phyloP scores from a whole-genome alignment of 1,140 invertebrate genomes.

The Leptopilina boulardi region DNA sequence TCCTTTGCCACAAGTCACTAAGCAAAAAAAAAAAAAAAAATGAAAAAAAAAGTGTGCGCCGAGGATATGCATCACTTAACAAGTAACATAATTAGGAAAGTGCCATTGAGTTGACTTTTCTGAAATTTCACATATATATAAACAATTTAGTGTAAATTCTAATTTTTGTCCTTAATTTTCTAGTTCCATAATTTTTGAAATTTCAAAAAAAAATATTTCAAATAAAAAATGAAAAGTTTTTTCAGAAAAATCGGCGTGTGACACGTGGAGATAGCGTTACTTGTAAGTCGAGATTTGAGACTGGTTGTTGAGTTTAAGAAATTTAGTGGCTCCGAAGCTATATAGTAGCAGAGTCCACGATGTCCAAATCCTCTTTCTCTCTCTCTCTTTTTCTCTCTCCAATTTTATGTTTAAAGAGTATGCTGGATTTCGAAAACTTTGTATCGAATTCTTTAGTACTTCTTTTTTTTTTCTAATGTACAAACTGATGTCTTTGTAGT shows the following conservation, averaged over 20 bases:
- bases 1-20: too few species aligned
- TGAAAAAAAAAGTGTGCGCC: slow-evolving; percentile 42
- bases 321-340: slow-evolving; percentile 17
- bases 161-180: too few species aligned
- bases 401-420: neutral
- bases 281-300: slow-evolving; percentile 28
- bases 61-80: neutral
- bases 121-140: too few species aligned
- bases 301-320: slow-evolving; percentile 30
- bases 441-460: neutral
- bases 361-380: slow-evolving; percentile 17
- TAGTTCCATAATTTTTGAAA: too few species aligned
- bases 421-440: neutral
- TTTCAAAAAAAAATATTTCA: too few species aligned
- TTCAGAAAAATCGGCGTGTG: too few species aligned
- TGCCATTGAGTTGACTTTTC: too few species aligned
- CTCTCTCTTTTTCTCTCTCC: too few species aligned
- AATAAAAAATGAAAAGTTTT: too few species aligned
- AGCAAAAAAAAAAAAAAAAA: slow-evolving; percentile 35
- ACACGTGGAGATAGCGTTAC: too few species aligned
- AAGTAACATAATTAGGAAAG: too few species aligned
- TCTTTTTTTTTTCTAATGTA: neutral
- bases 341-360: slow-evolving; percentile 32
- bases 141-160: too few species aligned
- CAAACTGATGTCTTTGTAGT: neutral